phyloP scores from a whole-genome alignment of 2,113 vertebrate genomes.

The Arothron firmamentum region DNA sequence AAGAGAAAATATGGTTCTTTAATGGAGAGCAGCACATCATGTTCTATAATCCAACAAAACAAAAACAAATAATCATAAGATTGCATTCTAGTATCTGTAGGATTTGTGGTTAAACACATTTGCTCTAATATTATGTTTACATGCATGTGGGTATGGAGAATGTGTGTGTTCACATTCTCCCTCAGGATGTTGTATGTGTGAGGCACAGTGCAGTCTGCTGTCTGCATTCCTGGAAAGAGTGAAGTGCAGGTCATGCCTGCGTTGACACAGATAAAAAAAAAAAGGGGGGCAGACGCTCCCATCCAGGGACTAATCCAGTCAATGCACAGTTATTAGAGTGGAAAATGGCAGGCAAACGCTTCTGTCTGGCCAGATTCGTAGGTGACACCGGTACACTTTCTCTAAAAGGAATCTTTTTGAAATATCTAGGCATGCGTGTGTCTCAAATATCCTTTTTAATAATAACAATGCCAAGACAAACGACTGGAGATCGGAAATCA shows the following conservation, averaged over 20 bases:
- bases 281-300: slow-evolving; percentile 34
- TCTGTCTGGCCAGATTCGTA: slow-evolving; percentile 40
- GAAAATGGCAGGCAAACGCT: slow-evolving; percentile 51
- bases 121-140: neutral
- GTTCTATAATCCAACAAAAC: too few relatives aligned
- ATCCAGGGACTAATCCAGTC: slow-evolving; percentile 48
- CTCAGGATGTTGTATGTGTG: slow-evolving; percentile 27
- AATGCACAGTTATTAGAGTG: slow-evolving; percentile 61
- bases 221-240: slow-evolving; percentile 57
- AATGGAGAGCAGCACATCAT: too few relatives aligned
- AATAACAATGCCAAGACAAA: slow-evolving; percentile 8
- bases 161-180: slow-evolving; percentile 15
- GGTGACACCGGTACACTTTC: slow-evolving; percentile 28
- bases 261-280: slow-evolving; percentile 55
- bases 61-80: too few relatives aligned
- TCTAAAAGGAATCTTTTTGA: slow-evolving; percentile 24
- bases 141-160: too few relatives aligned
- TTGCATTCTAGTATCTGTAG: neutral
- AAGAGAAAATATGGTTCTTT: too few relatives aligned
- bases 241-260: slow-evolving; percentile 54
- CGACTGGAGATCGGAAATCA: slow-evolving; percentile 2
- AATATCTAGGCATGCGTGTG: neutral
- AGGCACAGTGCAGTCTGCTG: slow-evolving; percentile 45
- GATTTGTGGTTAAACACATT: slow-evolving; percentile 16
- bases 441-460: neutral